Conservation (phyloP, 64 coral and sea anemone genomes). For the Porites lutea region DNA sequence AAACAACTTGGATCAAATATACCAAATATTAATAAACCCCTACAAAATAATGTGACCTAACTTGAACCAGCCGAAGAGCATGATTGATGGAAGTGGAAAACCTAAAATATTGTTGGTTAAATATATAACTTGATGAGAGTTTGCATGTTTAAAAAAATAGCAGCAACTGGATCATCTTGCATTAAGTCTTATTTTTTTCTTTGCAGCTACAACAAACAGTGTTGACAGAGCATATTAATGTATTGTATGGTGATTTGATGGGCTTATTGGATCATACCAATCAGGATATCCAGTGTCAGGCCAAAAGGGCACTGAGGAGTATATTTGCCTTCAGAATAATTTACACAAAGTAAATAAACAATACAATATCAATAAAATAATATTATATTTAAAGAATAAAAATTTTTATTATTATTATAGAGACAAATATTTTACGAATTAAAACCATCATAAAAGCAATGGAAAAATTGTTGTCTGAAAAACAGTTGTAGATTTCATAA, state of each 20-base stretch:
- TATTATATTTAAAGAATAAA: background rate
- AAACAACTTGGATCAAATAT: too few relatives aligned
- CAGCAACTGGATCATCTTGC: background rate
- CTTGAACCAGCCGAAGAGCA: too few relatives aligned
- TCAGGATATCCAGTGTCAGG: constrained; percentile 32
- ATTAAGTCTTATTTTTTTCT: background rate
- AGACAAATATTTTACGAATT: background rate
- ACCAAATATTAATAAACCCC: too few relatives aligned
- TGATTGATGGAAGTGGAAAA: too few relatives aligned
- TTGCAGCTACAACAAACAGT: constrained; percentile 2
- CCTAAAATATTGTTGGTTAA: too few relatives aligned
- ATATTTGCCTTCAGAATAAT: constrained; percentile 44
- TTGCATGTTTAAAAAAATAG: too few relatives aligned
- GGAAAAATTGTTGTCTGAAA: too few relatives aligned
- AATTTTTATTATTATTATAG: background rate
- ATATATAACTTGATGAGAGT: too few relatives aligned
- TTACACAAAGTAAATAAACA: background rate
- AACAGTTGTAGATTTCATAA: too few relatives aligned
- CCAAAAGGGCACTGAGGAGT: constrained; percentile 22
- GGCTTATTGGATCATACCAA: background rate
- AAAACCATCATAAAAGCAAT: too few relatives aligned
- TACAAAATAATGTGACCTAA: too few relatives aligned
- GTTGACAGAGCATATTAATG: constrained; percentile 26
- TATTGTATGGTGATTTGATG: constrained; percentile 26
- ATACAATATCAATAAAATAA: too few relatives aligned